phyloP scores from a whole-genome alignment of 23 tunicate genomes.

The Trididemnum miniatum region DNA sequence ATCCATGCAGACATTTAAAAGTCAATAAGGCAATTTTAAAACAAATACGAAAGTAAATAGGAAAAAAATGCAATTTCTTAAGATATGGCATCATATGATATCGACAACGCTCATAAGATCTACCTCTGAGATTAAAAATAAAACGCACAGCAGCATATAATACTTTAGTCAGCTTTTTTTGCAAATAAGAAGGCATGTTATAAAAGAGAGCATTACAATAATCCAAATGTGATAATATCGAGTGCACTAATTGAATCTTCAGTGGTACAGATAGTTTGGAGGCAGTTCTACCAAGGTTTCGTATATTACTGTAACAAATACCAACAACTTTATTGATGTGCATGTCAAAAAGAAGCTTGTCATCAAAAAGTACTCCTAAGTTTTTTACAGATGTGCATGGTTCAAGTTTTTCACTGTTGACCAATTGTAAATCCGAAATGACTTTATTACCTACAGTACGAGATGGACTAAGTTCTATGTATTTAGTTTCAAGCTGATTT shows the following conservation, averaged over 20 bases:
- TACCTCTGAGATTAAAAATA: background rate
- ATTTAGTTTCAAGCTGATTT: background rate
- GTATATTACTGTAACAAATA: background rate
- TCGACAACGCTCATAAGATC: too few relatives aligned
- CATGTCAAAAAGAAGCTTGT: background rate
- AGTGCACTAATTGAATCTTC: background rate
- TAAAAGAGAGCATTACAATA: background rate
- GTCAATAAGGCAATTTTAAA: background rate
- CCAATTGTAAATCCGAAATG: too few relatives aligned
- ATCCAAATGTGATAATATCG: background rate
- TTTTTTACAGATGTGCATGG: background rate
- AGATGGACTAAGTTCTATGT: background rate
- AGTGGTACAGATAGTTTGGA: background rate
- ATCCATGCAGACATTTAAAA: background rate
- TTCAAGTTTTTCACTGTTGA: too few relatives aligned
- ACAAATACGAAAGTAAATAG: background rate
- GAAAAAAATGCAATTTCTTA: background rate
- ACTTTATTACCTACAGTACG: too few relatives aligned
- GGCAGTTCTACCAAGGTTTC: background rate
- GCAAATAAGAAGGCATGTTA: background rate
- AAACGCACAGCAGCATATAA: background rate
- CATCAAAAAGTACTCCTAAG: background rate
- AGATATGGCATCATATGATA: background rate
- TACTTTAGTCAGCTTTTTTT: background rate
- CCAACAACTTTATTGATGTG: background rate